Base-by-base conservation (phyloP, 2,888 invertebrate genomes). In the Rugalucina vietnamica region DNA sequence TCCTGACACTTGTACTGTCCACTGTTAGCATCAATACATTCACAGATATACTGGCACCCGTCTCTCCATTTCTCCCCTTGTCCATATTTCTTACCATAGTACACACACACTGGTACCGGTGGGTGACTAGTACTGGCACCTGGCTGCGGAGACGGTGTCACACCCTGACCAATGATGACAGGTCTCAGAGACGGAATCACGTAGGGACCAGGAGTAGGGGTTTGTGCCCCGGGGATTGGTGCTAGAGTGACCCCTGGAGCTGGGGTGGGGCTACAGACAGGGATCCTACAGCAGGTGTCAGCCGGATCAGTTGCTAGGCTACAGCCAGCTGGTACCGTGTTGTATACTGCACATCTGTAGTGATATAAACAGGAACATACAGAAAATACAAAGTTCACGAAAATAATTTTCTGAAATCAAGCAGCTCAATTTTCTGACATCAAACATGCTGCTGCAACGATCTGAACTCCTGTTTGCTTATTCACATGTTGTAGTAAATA, bases 31-130 rank as follows among this genome's bases (percentile, higher is more conserved):
- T 91, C 89, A 43, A 88, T 90, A 79, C 92, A 92, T 57, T 83
- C 88, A 83, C 92, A 92, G 73, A 86, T 85, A 54, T 89, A 88
- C 60, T 90, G 90, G 75, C 92, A 92, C 1, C 91, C 91, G 77
- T 90, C 92, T 39, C 88, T 78, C 90, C 91, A 92, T 24, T 80
- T 91, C 76, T 89, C 87, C 70, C 90, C 91, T 75, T 91, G 90
- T 10, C 71, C 82, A 79, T 90, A 92, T 18, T 82, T 71, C n/a
- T 85, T 86, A 24, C 91, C 91, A 71, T 92, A 89, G 81, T 91
- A 91, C 37, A 90, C 89, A 82, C 92, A 92, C 27, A 90, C 88
- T 36, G 86, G 87, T 0, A 76, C 49, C n/a, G 87, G 86, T 18
- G 84, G 75, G 5, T 70, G 69, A 4, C 39, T 74, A 21, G 86